Base-by-base conservation (phyloP, 1,140 invertebrate genomes). In the Physella acuta region DNA sequence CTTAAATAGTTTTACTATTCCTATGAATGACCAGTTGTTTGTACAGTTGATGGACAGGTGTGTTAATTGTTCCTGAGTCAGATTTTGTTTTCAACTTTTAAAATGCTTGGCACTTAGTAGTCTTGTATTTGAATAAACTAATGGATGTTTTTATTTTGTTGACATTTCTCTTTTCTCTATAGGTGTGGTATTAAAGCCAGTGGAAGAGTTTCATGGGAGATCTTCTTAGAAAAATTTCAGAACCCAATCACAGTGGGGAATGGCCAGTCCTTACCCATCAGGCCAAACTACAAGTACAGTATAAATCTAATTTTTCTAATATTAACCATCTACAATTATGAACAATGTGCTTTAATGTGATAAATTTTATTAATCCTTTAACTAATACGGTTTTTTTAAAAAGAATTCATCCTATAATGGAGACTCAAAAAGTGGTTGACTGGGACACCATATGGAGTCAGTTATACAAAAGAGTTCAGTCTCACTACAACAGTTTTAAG, bases 21-120 rank as follows among this genome's bases (percentile, higher is more conserved):
- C 82, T n/a, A 79, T 84, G 81, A 80, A 79, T 16, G 80, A 83
- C 58, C 80, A 81, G 58, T 74, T 83, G 14, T 84, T 84, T 69
- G 58, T 36, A 11, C 76, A 81, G 44, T 75, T 84, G 16, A 82
- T 83, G 80, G 78, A 79, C 24, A 84, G 76, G 82, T 84, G 60
- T 49, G 11, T 49, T 49, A n/a, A 52, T 30, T 62, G 24, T 69
- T n/a, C 72, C 76, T 65, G 34, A 4, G 30, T 67, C n/a, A n/a
- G n/a, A n/a, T n/a, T n/a, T n/a, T n/a, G n/a, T n/a, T n/a, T n/a
- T n/a, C n/a, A n/a, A n/a, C n/a, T n/a, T n/a, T n/a, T n/a, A n/a
- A n/a, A n/a, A n/a, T n/a, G n/a, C n/a, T n/a, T n/a, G n/a, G n/a
- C n/a, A n/a, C n/a, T n/a, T n/a, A n/a, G n/a, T n/a, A n/a, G n/a